Base-by-base conservation (phyloP, 2,888 invertebrate genomes). In the Pollenia griseotomentosa region DNA sequence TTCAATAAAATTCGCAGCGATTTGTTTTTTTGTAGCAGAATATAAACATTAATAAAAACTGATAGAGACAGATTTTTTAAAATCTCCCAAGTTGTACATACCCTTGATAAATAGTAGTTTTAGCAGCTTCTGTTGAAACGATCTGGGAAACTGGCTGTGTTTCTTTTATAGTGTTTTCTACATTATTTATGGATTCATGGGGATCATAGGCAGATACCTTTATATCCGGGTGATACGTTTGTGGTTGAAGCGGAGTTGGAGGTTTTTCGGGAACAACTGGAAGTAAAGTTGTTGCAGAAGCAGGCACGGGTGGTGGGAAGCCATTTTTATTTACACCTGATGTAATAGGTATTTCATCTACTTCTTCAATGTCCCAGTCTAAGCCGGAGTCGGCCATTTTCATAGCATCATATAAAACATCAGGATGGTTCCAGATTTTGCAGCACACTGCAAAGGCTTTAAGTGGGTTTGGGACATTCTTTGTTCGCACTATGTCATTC, bases 361-460 rank as follows among this genome's bases (percentile, higher is more conserved):
- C 95, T 92, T 97, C 97, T 89, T 97, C 97, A 79, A 97, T 94
- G 92, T 97, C 97, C 89, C 97, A 94, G 93, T 97, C 97, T 90
- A 95, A 94, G 90, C 95, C 96, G 40, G 96, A 96, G 90, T 96
- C 96, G 65, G 97, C 95, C 92, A 97, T 97, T 91, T 96, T 96
- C 82, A 98, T 93, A 91, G 97, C 98, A 92, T 98, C 96, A 92
- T 97, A 98, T 44, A 98, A 93, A 19, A 98, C 97, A 92, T 98
- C 98, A 0, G 98, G 98, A 94, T 98, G 98, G 92, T 98, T 98
- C 98, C 98, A 98, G 90, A 98, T 98, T 95, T 99, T 99, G 92
- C 99, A 99, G 92, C 99, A 99, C 82, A 99, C 98, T 23, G 99
- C 98, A 93, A 99, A 99, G 2, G 99, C 99, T 94, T 99, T 99